Conservation (phyloP, 2,113 vertebrate genomes). For the crab-eating macaque (Macaca fascicularis) region DNA sequence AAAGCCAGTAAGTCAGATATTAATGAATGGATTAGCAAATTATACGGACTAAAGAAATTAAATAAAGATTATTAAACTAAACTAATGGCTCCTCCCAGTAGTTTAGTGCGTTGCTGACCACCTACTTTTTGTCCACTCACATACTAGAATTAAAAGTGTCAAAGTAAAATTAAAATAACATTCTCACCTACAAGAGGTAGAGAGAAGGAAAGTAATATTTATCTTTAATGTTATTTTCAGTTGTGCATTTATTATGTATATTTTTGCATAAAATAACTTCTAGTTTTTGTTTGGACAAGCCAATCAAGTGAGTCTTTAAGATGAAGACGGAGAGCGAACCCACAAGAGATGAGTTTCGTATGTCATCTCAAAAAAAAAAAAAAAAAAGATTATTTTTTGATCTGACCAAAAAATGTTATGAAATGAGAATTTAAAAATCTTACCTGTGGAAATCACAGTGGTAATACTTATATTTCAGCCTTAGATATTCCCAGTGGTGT, state of each 20-base stretch:
- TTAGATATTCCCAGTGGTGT: not conserved
- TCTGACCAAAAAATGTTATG: not conserved
- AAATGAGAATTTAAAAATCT: not conserved
- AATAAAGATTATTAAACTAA: not conserved
- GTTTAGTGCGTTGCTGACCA: not conserved
- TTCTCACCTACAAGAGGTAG: not conserved
- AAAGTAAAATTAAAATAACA: conserved; percentile 22
- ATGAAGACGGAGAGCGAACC: not conserved
- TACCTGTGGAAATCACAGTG: not conserved
- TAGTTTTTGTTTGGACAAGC: not conserved
- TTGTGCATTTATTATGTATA: not conserved
- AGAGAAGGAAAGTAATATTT: not conserved
- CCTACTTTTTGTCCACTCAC: not conserved
- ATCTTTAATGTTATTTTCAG: not conserved
- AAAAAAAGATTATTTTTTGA: not conserved
- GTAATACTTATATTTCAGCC: not conserved
- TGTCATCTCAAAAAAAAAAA: not conserved
- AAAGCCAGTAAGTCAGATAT: not conserved
- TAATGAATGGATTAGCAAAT: not conserved
- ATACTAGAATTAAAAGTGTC: not conserved
- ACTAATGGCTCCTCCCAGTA: not conserved
- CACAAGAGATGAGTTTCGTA: not conserved
- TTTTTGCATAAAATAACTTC: not conserved
- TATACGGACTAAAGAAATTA: not conserved
- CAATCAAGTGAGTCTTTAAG: not conserved